phyloP scores from a whole-genome alignment of 1,140 invertebrate genomes.

The Galendromus occidentalis region DNA sequence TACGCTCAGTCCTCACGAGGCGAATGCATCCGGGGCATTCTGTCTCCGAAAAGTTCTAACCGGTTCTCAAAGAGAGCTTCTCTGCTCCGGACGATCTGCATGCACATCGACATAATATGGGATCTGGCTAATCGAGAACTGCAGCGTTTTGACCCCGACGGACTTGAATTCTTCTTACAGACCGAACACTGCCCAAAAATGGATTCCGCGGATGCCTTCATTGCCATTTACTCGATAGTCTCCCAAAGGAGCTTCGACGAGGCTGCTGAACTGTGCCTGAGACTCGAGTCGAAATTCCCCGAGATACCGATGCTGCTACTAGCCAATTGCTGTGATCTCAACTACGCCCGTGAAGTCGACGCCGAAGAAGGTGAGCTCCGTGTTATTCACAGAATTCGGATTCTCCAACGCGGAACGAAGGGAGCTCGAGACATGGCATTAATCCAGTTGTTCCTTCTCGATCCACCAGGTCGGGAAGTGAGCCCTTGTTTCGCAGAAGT shows the following conservation, averaged over 20 bases:
- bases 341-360: background rate
- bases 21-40: too few relatives aligned
- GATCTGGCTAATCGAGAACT: too few relatives aligned
- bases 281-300: background rate
- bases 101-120: too few relatives aligned
- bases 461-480: conserved; percentile 1
- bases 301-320: background rate
- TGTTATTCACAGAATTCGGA: background rate
- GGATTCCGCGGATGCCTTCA: background rate
- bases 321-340: conserved; percentile 8
- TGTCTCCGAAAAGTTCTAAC: too few relatives aligned
- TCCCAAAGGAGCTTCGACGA: background rate
- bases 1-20: too few relatives aligned
- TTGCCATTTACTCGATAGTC: background rate
- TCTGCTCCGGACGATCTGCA: too few relatives aligned
- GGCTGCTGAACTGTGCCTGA: background rate
- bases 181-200: too few relatives aligned
- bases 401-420: background rate
- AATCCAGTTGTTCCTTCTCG: background rate
- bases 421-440: background rate
- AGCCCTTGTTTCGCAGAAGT: background rate
- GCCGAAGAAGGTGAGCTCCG: background rate
- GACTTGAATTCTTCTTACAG: too few relatives aligned
- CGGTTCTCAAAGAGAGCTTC: too few relatives aligned
- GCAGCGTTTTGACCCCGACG: too few relatives aligned